phyloP scores from a whole-genome alignment of 2,113 vertebrate species.

The Cynopterus brachyotis region DNA sequence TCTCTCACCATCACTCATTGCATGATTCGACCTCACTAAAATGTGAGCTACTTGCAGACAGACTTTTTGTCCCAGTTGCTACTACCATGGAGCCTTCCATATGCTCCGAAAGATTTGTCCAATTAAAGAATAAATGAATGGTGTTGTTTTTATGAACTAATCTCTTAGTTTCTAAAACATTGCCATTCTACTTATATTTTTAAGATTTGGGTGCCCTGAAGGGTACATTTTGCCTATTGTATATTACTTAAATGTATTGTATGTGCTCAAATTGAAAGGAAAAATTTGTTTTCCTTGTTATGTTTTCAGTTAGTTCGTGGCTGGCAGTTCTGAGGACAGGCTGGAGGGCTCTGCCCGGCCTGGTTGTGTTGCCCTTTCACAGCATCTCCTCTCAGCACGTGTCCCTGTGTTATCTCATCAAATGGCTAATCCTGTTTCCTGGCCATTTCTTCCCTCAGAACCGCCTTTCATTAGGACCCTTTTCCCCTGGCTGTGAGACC shows the following conservation, averaged over 20 bases:
- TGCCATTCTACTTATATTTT: background rate
- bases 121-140: background rate
- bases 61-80: no score
- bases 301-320: background rate
- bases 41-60: background rate
- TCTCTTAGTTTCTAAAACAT: background rate
- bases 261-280: background rate
- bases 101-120: background rate
- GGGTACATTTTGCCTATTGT: background rate
- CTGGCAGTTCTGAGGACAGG: background rate
- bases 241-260: background rate
- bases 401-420: slow-evolving; percentile 2
- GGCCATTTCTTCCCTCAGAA: background rate
- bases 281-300: background rate
- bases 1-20: background rate
- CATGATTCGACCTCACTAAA: background rate
- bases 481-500: background rate
- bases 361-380: background rate
- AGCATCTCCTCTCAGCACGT: background rate
- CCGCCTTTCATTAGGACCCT: slow-evolving; percentile 16
- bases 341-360: background rate
- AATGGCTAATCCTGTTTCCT: slow-evolving; percentile 33
- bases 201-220: background rate
- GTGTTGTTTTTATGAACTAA: background rate
- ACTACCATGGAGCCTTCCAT: background rate